A percentile compares a stretch with the other conserved stretches of the same genome.
Evolutionary conservation across 2,888 invertebrate species (phyloP).

Genomic region (Platycheirus albimanus): DNA sequence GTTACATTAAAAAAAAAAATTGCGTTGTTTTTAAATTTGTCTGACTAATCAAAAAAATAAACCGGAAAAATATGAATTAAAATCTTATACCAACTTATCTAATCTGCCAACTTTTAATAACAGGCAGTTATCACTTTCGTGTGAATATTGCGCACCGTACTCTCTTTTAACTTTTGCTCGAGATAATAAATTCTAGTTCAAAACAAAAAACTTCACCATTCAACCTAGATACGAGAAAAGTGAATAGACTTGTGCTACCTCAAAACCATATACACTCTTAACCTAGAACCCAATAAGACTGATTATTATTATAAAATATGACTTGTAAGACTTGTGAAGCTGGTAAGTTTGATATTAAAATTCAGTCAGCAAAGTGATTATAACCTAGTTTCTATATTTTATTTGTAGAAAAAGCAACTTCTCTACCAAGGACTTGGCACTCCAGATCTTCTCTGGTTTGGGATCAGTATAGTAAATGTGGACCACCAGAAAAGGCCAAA

Average conservation of each 20-base stretch:
- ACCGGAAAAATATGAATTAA: neutral
- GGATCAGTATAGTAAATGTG: conserved; percentile 5
- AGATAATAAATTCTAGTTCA: neutral
- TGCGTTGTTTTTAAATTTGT: neutral
- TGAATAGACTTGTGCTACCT: neutral
- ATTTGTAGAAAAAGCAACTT: conserved; percentile 27
- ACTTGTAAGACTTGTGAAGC: conserved; percentile 55
- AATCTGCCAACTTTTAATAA: neutral
- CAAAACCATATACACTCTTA: neutral
- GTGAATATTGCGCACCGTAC: conserved; percentile 24
- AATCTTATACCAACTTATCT: neutral
- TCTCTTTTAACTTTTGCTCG: conserved; percentile 4
- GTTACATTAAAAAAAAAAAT: no score
- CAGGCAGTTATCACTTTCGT: conserved; percentile 12
- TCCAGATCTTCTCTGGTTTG: neutral
- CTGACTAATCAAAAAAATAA: neutral
- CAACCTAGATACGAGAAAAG: neutral
- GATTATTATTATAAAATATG: conserved; percentile 30
- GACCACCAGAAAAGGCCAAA: conserved; percentile 1
- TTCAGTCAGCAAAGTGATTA: no score
- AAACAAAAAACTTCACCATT: neutral
- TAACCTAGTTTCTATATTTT: neutral
- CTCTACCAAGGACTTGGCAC: conserved; percentile 37
- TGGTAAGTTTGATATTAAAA: conserved; percentile 25
- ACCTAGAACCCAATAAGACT: conserved; percentile 22